Evolutionary conservation across 1,140 invertebrate species (phyloP).

Genomic region (Plectrocnemia conspersa): DNA sequence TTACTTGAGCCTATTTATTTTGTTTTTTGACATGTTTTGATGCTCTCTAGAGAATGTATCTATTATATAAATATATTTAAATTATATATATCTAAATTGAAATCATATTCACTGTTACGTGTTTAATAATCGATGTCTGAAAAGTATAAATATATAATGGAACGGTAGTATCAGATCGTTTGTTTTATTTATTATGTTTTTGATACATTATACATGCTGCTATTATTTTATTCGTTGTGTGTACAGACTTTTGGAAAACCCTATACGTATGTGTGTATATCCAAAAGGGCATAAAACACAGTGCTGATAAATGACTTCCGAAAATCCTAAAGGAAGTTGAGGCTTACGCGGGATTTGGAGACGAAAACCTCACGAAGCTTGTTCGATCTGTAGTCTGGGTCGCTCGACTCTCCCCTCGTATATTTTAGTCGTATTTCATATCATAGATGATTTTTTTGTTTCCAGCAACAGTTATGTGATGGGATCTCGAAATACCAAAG

Average conservation of each 20-base stretch:
- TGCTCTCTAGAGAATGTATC: slow-evolving; percentile 24
- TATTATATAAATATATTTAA: no score
- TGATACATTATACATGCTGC: no score
- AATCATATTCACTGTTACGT: no score
- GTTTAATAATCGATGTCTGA: no score
- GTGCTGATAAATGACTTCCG: slow-evolving; percentile 61
- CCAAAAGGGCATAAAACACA: slow-evolving; percentile 41
- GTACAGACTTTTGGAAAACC: not conserved
- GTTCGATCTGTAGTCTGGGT: slow-evolving; percentile 27
- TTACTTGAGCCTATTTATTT: slow-evolving; percentile 29
- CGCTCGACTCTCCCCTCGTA: slow-evolving; percentile 13
- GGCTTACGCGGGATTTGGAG: slow-evolving; percentile 58
- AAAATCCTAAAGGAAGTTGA: slow-evolving; percentile 60
- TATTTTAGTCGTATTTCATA: slow-evolving; percentile 32
- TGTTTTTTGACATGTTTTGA: slow-evolving; percentile 32
- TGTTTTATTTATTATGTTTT: no score
- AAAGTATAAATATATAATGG: no score
- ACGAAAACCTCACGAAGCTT: slow-evolving; percentile 29
- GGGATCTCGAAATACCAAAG: slow-evolving; percentile 6
- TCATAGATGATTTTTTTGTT: slow-evolving; percentile 31
- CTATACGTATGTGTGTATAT: slow-evolving; percentile 3
- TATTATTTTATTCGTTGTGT: no score
- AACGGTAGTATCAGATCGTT: no score
- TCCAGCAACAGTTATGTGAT: slow-evolving; percentile 25
- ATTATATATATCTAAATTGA: no score